These are phyloP conservation scores for Enteromius paludinosus DNA, from an alignment of 2,797 vertebrate genomes.

Conservation along the genomic window DNA sequence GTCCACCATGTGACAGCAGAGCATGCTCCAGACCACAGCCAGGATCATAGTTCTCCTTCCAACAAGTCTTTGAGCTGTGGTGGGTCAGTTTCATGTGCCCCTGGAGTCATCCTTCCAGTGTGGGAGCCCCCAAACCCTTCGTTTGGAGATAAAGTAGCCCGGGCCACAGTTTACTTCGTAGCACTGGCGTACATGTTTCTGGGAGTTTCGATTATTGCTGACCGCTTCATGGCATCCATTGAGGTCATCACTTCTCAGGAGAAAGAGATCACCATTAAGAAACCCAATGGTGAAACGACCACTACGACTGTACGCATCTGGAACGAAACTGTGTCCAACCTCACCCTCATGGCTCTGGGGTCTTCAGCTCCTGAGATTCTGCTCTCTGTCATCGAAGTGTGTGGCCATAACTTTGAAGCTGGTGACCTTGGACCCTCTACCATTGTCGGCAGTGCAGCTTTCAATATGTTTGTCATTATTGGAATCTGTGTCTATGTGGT, in stretches of 20 bases:
- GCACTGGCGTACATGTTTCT: conserved; percentile 98
- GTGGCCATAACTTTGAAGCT: conserved; percentile 90
- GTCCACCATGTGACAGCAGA: conserved; percentile 74
- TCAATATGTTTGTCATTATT: conserved; percentile 99
- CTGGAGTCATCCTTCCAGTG: conserved; percentile 90
- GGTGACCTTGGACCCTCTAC: conserved; percentile 94
- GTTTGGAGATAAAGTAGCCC: conserved; percentile 95
- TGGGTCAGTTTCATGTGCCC: conserved; percentile 82
- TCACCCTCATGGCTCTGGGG: conserved; percentile 97
- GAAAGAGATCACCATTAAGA: conserved; percentile 98
- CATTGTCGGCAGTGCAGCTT: conserved; percentile 96
- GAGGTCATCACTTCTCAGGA: conserved; percentile 99
- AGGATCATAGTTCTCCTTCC: conserved; percentile 73
- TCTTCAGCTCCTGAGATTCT: conserved; percentile 97
- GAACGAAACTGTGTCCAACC: conserved; percentile 98
- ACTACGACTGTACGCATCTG: conserved; percentile 97
- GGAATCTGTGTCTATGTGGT: conserved; percentile 95
- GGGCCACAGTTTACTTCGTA: conserved; percentile 97
- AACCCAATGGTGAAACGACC: conserved; percentile 94
- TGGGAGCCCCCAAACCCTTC: conserved; percentile 97
- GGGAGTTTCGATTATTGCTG: conserved; percentile 97
- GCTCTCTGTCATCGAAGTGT: conserved; percentile 94
- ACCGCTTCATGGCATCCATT: conserved; percentile 99
- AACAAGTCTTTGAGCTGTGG: conserved; percentile 79
- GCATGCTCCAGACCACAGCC: conserved; percentile 67